Evolutionary conservation across 1,140 invertebrate genomes (phyloP).

Genomic region (Heliconius eleuchia): DNA sequence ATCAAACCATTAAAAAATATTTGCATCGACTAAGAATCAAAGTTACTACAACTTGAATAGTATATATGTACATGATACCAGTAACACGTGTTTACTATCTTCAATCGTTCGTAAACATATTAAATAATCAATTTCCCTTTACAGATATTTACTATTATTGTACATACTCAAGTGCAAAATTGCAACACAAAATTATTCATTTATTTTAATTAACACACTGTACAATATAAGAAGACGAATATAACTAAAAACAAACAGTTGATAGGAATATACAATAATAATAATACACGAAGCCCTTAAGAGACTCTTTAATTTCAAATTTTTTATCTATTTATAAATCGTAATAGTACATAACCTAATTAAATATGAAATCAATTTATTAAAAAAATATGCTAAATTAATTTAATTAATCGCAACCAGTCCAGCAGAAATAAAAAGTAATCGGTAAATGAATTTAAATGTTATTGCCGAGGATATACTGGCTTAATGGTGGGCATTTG

Average conservation of each 20-base stretch:
- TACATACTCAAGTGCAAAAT: constrained; percentile 2
- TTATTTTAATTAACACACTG: not conserved
- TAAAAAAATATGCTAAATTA: constrained; percentile 11
- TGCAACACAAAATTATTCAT: not conserved
- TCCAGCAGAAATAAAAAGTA: constrained; percentile 25
- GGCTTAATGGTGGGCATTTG: constrained; percentile 32
- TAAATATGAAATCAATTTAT: not conserved
- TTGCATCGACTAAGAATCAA: not conserved
- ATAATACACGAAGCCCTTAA: not conserved
- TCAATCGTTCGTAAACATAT: constrained; percentile 11
- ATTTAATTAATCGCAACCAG: constrained; percentile 18
- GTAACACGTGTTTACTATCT: constrained; percentile 17
- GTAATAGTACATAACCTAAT: not conserved
- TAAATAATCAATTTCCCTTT: not conserved
- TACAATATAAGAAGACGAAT: not conserved
- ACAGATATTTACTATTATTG: not conserved
- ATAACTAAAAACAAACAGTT: not conserved
- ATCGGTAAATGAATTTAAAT: constrained; percentile 31
- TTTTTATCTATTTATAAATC: not conserved
- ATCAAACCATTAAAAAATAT: no score
- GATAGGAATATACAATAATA: no score
- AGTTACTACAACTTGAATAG: not conserved
- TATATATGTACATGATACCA: not conserved
- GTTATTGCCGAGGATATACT: constrained; percentile 27
- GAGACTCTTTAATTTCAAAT: not conserved